Base-by-base conservation (phyloP, 2,888 invertebrate species). In the Cheilosia urbana region DNA sequence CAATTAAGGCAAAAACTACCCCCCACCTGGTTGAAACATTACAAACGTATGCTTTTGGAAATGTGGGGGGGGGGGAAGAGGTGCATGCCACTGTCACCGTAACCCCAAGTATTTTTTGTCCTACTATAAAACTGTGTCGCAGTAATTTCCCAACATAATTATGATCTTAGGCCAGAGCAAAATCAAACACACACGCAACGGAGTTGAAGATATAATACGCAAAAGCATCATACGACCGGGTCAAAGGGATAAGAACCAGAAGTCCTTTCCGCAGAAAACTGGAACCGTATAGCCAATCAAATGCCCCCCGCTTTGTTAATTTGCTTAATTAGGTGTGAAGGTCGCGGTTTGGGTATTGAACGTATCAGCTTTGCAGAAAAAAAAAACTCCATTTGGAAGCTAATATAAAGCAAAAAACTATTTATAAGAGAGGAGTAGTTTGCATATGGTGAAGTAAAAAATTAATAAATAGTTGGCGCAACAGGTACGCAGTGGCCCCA, bases 301-400 rank as follows among this genome's bases (percentile, higher is more conserved):
- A 9, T n/a, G 21, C 30, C 53, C 42, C 30, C 27, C 9, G 53
- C 9, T 17, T 60, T 13, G 58, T 47, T 73, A 24, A 55, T 75
- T 62, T 55, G 55, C 40, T 42, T 75, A 81, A 75, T 81, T 81
- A 49, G 47, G 62, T 63, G 55, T 75, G 80, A 81, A 81, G 75
- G 80, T 49, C 68, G 15, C 21, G 5, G 42, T 51, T 40, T 73
- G 19, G 21, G 13, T 21, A 49, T 19, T 11, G 2, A 1, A 1
- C 37, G 3, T 37, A 37, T 13, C 37, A 49, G 60, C 13, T 27
- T 60, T 6, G 19, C 60, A 37, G 51, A 71, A 62, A 72, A 34
- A 34, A 0, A 4, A 37, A 37, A 37, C 4, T 9, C 4, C 13
- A 0, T 13, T 13, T 13, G 4, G 13, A 2, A 34, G 11, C 4